Conservation (phyloP, 1,140 invertebrate species). For the Ceratosolen fusciceps region DNA sequence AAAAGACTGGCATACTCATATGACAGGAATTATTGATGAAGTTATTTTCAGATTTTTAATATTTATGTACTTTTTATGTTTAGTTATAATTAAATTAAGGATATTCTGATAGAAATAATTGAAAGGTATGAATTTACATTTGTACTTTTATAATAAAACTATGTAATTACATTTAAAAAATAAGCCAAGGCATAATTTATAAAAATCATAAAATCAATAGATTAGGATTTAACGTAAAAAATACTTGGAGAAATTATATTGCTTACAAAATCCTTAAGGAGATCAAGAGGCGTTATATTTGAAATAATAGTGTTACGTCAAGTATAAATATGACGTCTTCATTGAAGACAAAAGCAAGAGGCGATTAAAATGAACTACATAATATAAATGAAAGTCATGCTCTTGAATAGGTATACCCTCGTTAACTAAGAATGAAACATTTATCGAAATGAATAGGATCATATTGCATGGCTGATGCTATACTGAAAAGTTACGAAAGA, state of each 20-base stretch:
- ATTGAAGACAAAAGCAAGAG: neutral
- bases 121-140: no score
- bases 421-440: neutral
- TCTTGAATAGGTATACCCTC: neutral
- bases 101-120: no score
- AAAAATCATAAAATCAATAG: neutral
- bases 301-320: neutral
- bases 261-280: neutral
- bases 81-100: no score
- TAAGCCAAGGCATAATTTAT: no score
- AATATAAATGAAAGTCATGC: conserved; percentile 1
- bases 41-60: no score
- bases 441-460: conserved; percentile 2
- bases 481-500: neutral
- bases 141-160: no score
- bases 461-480: neutral
- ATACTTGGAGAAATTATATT: neutral
- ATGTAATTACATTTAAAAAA: no score
- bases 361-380: neutral
- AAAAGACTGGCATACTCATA: no score
- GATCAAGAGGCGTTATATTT: neutral
- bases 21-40: no score
- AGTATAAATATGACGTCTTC: conserved; percentile 1
- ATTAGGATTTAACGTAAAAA: neutral
- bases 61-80: no score